These are phyloP conservation scores for Edolisoma coerulescens DNA, from an alignment of 2,113 vertebrate species.

Conservation along the genomic window DNA sequence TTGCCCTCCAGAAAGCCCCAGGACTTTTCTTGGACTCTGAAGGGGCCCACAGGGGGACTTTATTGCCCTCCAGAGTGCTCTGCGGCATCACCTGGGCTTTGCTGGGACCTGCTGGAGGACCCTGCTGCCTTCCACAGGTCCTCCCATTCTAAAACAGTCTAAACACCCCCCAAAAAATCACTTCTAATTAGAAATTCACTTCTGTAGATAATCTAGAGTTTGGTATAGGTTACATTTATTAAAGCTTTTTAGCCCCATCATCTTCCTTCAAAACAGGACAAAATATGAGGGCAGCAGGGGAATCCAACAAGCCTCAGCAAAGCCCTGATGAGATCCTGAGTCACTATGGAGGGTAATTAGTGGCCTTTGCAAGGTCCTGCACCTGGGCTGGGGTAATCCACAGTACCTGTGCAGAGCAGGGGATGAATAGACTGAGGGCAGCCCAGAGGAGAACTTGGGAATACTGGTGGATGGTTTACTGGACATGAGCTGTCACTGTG, in stretches of 20 bases:
- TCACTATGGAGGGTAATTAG: neutral
- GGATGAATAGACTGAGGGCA: neutral
- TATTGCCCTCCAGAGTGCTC: neutral
- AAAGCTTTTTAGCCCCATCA: neutral
- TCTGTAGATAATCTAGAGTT: neutral
- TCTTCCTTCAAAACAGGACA: neutral
- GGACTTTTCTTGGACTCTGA: neutral
- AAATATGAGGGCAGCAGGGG: neutral
- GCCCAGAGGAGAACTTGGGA: neutral
- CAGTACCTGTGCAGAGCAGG: neutral
- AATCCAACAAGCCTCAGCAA: neutral
- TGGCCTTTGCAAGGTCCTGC: neutral
- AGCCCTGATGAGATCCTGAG: neutral
- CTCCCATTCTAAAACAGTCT: neutral
- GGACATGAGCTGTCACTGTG: neutral
- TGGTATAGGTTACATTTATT: neutral
- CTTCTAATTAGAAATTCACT: neutral
- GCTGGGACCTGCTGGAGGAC: accelerated
- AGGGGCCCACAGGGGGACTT: neutral
- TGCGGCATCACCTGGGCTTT: neutral
- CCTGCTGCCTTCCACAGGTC: neutral
- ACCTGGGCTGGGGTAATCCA: neutral
- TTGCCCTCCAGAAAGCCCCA: neutral
- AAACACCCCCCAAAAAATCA: neutral
- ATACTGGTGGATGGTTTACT: neutral